Base-by-base conservation (phyloP, 2,113 vertebrate species). In the Falcunculus frontatus region DNA sequence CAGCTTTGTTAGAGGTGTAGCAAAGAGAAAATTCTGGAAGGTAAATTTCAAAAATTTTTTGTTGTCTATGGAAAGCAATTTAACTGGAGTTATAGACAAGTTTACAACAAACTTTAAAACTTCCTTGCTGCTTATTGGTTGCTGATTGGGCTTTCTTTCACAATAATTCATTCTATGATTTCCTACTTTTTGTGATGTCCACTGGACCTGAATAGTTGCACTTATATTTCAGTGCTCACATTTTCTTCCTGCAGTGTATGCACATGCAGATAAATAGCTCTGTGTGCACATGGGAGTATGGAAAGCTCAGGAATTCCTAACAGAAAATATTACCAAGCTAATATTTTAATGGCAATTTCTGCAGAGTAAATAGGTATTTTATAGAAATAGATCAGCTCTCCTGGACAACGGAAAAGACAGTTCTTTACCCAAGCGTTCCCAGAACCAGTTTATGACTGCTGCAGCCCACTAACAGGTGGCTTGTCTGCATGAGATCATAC, bases 201-300 rank as follows among this genome's bases (percentile, higher is more conserved):
- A 25, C 56, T 50, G n/a, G 55, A 53, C 42, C 39, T 67, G 41
- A 84, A 49, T 16, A 50, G 27, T 59, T 5, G 1, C n/a, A 21
- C 64, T 79, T 57, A 11, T 56, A 20, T 52, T 75, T 78, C 37
- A 35, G 33, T 10, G 7, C 11, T 57, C 63, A 27, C 4, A 4
- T 35, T 84, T 75, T 70, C 32, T 59, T 70, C 50, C 52, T 37
- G 30, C 30, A 56, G 27, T 9, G n/a, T 35, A 22, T 41, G 14
- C 44, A 14, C 7, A 1, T 41, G 37, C 33, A 23, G 33, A 49
- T 39, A n/a, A 44, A 2, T 2, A 53, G 15, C 22, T 80, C 42
- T 49, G 17, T 17, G 56, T 0, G 0, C 41, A 70, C n/a, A 29
- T 0, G 0, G 30, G n/a, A 86, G 42, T 55, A 32, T 5, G n/a